Evolutionary conservation across 2,113 vertebrate species (phyloP).

Genomic region (Hassar affinis): DNA sequence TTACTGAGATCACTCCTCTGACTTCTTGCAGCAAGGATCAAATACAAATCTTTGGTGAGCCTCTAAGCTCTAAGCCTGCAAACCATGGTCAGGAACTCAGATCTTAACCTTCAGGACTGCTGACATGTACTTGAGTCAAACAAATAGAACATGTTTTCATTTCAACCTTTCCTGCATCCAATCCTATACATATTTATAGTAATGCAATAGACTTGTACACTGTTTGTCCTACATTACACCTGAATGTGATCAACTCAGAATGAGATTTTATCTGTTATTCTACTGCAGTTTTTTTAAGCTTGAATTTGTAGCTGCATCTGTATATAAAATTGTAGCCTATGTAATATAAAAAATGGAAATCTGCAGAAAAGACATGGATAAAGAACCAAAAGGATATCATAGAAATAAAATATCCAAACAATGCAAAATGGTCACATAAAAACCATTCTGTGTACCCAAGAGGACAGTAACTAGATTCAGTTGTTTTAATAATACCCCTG

Average conservation of each 20-base stretch:
- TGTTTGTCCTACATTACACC: background rate
- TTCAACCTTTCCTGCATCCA: background rate
- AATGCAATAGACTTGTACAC: background rate
- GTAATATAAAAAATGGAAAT: background rate
- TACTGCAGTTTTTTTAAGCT: background rate
- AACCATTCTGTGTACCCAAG: slow-evolving; percentile 56
- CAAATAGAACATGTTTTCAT: background rate
- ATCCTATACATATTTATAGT: slow-evolving; percentile 3
- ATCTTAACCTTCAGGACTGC: background rate
- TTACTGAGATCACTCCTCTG: slow-evolving; percentile 10
- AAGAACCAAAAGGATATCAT: background rate
- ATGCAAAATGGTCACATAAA: slow-evolving; percentile 61
- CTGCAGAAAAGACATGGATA: slow-evolving; percentile 12
- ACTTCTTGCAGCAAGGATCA: slow-evolving; percentile 6
- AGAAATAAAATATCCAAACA: slow-evolving; percentile 45
- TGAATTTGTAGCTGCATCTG: background rate
- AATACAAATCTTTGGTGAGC: slow-evolving; percentile 12
- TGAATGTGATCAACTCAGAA: background rate
- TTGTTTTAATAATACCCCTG: slow-evolving; percentile 70
- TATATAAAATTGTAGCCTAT: background rate
- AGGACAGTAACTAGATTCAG: slow-evolving; percentile 64
- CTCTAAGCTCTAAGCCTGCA: background rate
- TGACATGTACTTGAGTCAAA: background rate
- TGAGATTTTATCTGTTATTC: background rate
- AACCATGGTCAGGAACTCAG: slow-evolving; percentile 18